Evolutionary conservation across 2,797 vertebrate genomes (phyloP).

Genomic region (Lepidocolaptes lacrymiger): DNA sequence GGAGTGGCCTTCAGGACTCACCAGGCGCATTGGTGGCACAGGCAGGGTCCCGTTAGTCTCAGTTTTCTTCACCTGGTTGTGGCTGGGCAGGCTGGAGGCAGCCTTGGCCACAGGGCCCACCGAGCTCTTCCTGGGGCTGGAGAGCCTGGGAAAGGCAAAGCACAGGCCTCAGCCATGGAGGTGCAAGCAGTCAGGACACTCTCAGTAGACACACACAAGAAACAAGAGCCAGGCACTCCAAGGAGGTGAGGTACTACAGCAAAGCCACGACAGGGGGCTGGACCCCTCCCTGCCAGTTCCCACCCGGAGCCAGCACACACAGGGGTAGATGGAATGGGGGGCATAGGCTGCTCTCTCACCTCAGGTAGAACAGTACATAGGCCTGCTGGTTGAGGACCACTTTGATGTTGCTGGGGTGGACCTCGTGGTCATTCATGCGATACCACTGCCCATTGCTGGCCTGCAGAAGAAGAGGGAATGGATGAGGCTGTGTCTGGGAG

Average conservation of each 20-base stretch:
- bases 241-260: not conserved
- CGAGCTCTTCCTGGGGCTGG: not conserved
- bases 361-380: conserved; percentile 91
- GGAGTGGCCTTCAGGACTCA: conserved; percentile 52
- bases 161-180: fast-evolving
- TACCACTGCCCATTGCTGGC: conserved; percentile 97
- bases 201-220: fast-evolving
- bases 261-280: not conserved
- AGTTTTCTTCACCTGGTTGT: conserved; percentile 76
- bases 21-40: conserved; percentile 74
- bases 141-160: not conserved
- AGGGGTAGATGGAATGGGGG: fast-evolving
- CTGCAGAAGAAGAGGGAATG: conserved; percentile 53
- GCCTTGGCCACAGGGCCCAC: not conserved
- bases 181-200: fast-evolving
- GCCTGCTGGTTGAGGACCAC: conserved; percentile 98
- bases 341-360: not conserved
- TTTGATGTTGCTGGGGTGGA: conserved; percentile 93
- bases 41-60: conserved; percentile 77
- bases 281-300: not conserved
- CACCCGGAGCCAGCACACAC: not conserved
- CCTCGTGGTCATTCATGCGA: conserved; percentile 95
- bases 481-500: not conserved
- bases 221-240: fast-evolving
- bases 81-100: not conserved